Conservation (phyloP, 1,140 invertebrate genomes). For the Anadara kagoshimensis region DNA sequence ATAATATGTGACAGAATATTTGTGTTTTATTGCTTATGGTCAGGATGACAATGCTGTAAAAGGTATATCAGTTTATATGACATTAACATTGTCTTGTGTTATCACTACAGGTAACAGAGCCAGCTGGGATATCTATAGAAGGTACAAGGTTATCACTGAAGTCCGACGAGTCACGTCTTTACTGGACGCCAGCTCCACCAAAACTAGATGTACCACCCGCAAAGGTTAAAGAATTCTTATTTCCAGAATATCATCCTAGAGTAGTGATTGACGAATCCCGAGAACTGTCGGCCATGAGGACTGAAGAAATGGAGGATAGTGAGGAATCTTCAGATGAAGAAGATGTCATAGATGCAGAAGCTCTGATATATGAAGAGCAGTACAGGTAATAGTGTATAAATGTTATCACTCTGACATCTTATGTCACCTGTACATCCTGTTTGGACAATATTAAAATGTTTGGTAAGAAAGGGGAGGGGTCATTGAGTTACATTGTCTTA, state of each 20-base stretch:
- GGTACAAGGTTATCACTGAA: slow-evolving; percentile 50
- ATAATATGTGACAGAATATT: no score
- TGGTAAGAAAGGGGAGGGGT: no score
- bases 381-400: slow-evolving; percentile 31
- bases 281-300: slow-evolving; percentile 27
- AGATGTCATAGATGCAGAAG: slow-evolving; percentile 29
- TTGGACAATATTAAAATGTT: no score
- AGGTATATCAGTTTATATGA: no score
- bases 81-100: neutral
- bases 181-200: slow-evolving; percentile 73
- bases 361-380: slow-evolving; percentile 38
- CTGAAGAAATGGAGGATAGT: slow-evolving; percentile 54
- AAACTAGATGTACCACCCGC: slow-evolving; percentile 69
- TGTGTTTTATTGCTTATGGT: no score
- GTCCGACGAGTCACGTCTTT: slow-evolving; percentile 67
- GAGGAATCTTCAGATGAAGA: slow-evolving; percentile 52
- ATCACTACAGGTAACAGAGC: neutral
- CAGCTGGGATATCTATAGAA: slow-evolving; percentile 47
- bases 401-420: no score
- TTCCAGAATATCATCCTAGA: slow-evolving; percentile 62
- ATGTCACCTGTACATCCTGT: no score
- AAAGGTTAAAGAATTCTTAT: slow-evolving; percentile 67
- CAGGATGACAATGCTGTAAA: no score
- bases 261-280: slow-evolving; percentile 30
- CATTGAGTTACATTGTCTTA: no score